Evolutionary conservation across 2,113 vertebrate species (phyloP).

Genomic region (Pristiophorus japonicus): DNA sequence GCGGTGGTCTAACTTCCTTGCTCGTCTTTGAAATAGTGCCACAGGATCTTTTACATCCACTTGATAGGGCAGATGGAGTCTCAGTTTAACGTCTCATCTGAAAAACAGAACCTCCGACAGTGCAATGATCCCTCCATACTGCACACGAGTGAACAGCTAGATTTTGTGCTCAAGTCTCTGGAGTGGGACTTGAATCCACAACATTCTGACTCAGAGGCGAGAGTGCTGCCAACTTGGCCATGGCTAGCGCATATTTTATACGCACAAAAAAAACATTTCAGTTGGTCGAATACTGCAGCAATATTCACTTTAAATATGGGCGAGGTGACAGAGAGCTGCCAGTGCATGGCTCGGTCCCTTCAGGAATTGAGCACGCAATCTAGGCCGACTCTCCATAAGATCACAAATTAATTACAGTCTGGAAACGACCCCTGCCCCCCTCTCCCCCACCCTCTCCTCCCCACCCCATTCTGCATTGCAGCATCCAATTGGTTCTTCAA

Average conservation of each 20-base stretch:
- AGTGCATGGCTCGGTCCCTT: not conserved
- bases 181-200: not conserved
- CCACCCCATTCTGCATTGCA: no score
- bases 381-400: not conserved
- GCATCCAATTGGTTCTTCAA: not conserved
- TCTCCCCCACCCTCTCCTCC: not conserved
- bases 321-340: not conserved
- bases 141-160: not conserved
- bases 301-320: not conserved
- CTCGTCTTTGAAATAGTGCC: not conserved
- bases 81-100: not conserved
- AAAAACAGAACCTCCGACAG: not conserved
- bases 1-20: not conserved
- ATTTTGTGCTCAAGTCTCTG: not conserved
- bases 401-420: not conserved
- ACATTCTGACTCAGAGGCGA: not conserved
- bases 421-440: not conserved
- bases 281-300: not conserved
- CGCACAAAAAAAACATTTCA: not conserved
- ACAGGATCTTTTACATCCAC: not conserved
- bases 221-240: not conserved
- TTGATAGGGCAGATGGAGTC: not conserved
- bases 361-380: not conserved
- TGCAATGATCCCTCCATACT: not conserved
- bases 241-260: not conserved